Evolutionary conservation across 2,113 vertebrate genomes (phyloP).

Genomic region (Amphiprion ocellaris): DNA sequence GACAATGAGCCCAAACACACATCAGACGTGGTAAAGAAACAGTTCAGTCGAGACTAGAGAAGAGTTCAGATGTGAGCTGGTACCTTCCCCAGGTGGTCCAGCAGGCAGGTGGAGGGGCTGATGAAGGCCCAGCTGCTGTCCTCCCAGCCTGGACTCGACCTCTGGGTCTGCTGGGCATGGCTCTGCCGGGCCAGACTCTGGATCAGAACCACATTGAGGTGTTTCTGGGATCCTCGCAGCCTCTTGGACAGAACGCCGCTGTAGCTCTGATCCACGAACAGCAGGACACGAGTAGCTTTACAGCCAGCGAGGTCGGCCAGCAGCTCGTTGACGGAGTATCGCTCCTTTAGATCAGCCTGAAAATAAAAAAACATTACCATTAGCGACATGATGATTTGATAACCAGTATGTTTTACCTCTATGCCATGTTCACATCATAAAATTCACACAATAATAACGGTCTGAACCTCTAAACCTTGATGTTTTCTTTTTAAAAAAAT

Average conservation of each 20-base stretch:
- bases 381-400: too few species aligned
- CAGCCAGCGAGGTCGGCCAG: slow-evolving; percentile 80
- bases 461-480: too few species aligned
- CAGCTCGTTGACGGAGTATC: slow-evolving; percentile 75
- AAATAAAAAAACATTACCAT: not conserved
- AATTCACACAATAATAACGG: too few species aligned
- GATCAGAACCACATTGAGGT: slow-evolving; percentile 84
- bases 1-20: too few species aligned
- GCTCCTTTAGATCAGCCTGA: slow-evolving; percentile 79
- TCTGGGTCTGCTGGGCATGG: slow-evolving; percentile 56
- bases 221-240: slow-evolving; percentile 82
- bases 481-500: too few species aligned
- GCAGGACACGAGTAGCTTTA: slow-evolving; percentile 82
- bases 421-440: too few species aligned
- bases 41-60: too few species aligned
- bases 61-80: not conserved
- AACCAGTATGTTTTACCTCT: too few species aligned
- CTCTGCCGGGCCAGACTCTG: slow-evolving; percentile 60
- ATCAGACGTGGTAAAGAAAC: too few species aligned
- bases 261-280: slow-evolving; percentile 89
- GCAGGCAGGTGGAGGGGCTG: slow-evolving; percentile 77
- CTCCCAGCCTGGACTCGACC: slow-evolving; percentile 34
- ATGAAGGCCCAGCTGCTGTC: slow-evolving; percentile 78
- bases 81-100: slow-evolving; percentile 84
- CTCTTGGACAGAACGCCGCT: slow-evolving; percentile 82